Evolutionary conservation across 92 coral and sea anemone species (phyloP).

Genomic region (Palythoa grandiflora): DNA sequence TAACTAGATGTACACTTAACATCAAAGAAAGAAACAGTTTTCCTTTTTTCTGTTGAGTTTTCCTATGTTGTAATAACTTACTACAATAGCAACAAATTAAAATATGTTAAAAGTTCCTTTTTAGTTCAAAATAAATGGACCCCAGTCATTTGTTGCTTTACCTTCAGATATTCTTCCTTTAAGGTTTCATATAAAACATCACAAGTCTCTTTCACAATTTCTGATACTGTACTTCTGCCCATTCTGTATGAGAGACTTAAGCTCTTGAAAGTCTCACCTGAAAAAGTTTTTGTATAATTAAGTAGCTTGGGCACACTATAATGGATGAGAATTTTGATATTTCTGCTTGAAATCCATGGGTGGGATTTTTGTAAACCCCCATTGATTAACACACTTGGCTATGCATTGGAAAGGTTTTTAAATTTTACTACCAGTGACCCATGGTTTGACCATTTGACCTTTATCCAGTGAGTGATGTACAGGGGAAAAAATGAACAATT

Average conservation of each 20-base stretch:
- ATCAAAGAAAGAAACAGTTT: slow-evolving; percentile 9
- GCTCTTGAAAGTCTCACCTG: slow-evolving; percentile 11
- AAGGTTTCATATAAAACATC: slow-evolving; percentile 4
- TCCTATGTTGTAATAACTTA: slow-evolving; percentile 1
- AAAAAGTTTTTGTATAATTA: not conserved
- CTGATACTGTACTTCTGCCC: slow-evolving; percentile 18
- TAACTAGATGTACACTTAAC: slow-evolving; percentile 2
- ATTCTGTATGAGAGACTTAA: slow-evolving; percentile 18
- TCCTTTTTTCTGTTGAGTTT: slow-evolving; percentile 21
- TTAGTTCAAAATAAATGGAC: not conserved
- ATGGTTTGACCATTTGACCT: slow-evolving; percentile 7
- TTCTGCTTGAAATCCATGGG: slow-evolving; percentile 6
- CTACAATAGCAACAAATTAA: not conserved
- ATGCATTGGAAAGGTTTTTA: not conserved
- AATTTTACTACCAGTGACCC: slow-evolving; percentile 9
- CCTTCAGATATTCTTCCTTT: slow-evolving; percentile 15
- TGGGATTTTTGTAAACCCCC: slow-evolving; percentile 19
- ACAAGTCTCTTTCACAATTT: slow-evolving; percentile 12
- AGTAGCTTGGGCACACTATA: not conserved
- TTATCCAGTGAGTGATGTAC: not conserved
- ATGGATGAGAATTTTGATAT: not conserved
- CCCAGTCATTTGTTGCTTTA: slow-evolving; percentile 18
- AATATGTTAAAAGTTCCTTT: slow-evolving; percentile 2
- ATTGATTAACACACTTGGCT: slow-evolving; percentile 8
- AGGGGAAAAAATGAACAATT: not conserved